Base-by-base conservation (phyloP, 2,113 vertebrate genomes). In the Grammomys surdaster region DNA sequence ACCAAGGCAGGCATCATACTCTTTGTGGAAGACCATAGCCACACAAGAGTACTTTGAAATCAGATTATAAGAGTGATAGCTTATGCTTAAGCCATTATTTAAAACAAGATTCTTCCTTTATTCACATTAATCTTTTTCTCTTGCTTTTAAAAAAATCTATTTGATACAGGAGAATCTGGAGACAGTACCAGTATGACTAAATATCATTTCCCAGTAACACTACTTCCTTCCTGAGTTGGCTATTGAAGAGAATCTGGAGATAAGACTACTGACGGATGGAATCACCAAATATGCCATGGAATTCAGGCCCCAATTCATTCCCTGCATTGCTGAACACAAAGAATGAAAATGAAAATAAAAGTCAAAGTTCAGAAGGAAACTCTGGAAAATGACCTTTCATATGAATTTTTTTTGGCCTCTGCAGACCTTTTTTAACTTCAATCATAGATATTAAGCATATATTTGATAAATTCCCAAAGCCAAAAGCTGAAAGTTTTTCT, bases 271-370 rank as follows among this genome's bases (percentile, higher is more conserved):
- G 43, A 24, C 40, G 70, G 14, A 14, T 24, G 9, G 6, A 11
- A n/a, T 87, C 67, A 40, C 4, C 9, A n/a, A 0, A 0, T 36
- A 58, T 7, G 0, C 0, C 19, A 3, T 3, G 20, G 9, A 51
- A 40, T 60, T 5, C 12, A 43, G 16, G 4, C 17, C 0, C 33
- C 14, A 11, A 16, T 36, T 58, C 4, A 31, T 40, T 46, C 7
- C 26, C 12, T 46, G 1, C 20, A 86, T 48, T 56, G 31, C 2
- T 67, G 12, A 82, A 82, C 13, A 22, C 48, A 56, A 36, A 54
- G 33, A 56, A 36, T 80, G 51, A 82, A 82, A 60, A 40, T 1
- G 31, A 58, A 43, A 70, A 20, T 9, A 1, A 63, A 51, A 26
- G 24, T 56, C 1, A 60, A 40, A 26, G 2, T 33, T 12, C 0